A percentile compares a stretch with the other conserved stretches of the same genome.
Evolutionary conservation across 2,888 invertebrate genomes (phyloP).

Genomic region (Cyclophora albipunctata): DNA sequence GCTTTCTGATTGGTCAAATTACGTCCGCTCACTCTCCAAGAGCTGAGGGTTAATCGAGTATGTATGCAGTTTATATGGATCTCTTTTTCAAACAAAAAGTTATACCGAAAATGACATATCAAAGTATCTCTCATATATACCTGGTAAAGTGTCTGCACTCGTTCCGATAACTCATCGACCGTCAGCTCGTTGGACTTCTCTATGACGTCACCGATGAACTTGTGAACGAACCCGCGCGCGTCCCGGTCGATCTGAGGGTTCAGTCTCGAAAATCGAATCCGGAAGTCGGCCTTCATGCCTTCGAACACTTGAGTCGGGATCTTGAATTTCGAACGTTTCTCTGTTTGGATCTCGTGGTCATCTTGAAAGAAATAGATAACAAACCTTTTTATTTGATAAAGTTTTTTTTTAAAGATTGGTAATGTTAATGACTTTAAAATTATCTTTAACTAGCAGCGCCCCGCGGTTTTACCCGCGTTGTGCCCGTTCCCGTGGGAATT

Average conservation of each 20-base stretch:
- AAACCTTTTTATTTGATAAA: no score
- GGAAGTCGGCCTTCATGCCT: constrained; percentile 61
- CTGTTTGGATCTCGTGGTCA: constrained; percentile 46
- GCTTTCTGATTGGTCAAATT: no score
- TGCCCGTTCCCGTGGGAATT: no score
- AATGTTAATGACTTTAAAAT: no score
- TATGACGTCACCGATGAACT: constrained; percentile 78
- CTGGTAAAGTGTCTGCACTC: constrained; percentile 93
- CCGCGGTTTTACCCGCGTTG: no score
- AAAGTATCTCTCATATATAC: constrained; percentile 27
- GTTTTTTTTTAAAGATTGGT: no score
- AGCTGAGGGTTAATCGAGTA: no score
- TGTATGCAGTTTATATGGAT: no score
- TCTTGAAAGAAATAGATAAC: constrained; percentile 29
- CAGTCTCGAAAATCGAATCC: constrained; percentile 57
- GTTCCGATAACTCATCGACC: constrained; percentile 91
- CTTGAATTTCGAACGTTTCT: constrained; percentile 53
- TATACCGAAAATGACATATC: no score
- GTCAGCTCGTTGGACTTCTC: constrained; percentile 75
- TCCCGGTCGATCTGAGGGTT: constrained; percentile 70
- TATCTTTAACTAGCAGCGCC: no score
- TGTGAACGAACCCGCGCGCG: constrained; percentile 80
- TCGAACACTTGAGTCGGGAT: constrained; percentile 54
- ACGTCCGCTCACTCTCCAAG: no score
- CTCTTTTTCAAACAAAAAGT: no score